Conservation (phyloP, 2,113 vertebrate species). For the Rhegmatorhina hoffmannsi region DNA sequence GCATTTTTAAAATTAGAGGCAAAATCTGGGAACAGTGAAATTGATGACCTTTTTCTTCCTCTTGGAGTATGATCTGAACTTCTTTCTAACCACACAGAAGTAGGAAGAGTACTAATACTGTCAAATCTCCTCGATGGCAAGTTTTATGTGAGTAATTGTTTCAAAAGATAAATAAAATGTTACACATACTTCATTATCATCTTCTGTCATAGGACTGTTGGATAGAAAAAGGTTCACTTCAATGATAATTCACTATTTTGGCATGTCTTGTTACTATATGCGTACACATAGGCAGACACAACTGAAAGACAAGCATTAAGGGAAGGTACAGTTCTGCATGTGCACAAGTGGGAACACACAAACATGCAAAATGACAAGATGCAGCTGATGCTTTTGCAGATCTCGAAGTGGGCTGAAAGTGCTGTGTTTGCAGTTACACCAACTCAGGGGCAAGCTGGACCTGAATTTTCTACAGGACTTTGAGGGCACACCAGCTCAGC, state of each 20-base stretch:
- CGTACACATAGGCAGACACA: accelerated
- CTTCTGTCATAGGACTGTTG: background rate
- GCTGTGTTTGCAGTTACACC: background rate
- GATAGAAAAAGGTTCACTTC: background rate
- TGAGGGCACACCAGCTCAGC: background rate
- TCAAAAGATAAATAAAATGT: background rate
- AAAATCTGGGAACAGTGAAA: background rate
- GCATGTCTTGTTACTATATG: accelerated
- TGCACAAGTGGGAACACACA: background rate
- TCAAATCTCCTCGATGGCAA: background rate
- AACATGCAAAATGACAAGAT: background rate
- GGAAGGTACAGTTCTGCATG: background rate
- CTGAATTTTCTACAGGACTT: background rate
- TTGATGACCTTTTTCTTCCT: background rate
- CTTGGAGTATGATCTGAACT: background rate
- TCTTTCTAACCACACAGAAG: background rate
- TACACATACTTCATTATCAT: background rate
- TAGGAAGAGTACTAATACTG: background rate
- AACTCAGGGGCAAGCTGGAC: background rate
- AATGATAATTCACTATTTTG: background rate
- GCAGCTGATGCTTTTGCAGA: background rate
- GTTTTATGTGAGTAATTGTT: background rate
- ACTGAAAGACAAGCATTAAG: background rate
- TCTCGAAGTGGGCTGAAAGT: background rate
- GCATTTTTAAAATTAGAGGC: background rate